Conservation (phyloP, 1,140 invertebrate species). For the Hyposmocoma kahamanoa region DNA sequence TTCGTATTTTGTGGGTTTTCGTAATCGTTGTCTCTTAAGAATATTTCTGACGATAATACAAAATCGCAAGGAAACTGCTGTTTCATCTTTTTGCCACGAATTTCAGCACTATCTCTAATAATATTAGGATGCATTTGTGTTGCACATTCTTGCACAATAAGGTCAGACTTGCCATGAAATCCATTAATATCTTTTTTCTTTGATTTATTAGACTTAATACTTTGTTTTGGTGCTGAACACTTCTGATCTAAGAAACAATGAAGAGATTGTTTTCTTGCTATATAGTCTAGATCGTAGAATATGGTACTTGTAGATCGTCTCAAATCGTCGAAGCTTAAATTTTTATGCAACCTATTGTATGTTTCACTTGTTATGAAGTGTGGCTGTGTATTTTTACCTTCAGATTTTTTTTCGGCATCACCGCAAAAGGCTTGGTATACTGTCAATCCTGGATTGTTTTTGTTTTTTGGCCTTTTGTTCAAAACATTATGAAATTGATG, state of each 20-base stretch:
- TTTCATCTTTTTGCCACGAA: constrained; percentile 27
- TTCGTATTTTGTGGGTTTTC: constrained; percentile 7
- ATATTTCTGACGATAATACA: constrained; percentile 41
- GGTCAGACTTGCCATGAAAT: constrained; percentile 29
- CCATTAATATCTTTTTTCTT: constrained; percentile 1
- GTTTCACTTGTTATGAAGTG: constrained; percentile 39
- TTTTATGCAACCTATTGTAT: constrained; percentile 34
- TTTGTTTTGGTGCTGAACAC: too few species aligned
- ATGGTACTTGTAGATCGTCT: constrained; percentile 47
- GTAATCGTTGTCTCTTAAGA: constrained; percentile 28
- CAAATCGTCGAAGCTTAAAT: constrained; percentile 25
- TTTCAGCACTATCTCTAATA: constrained; percentile 23
- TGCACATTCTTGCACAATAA: constrained; percentile 45
- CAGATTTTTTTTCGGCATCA: too few species aligned
- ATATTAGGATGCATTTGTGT: constrained; percentile 34
- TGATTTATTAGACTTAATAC: too few species aligned
- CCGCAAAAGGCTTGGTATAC: neutral
- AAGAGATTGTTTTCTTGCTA: constrained; percentile 50
- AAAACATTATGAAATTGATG: constrained; percentile 12
- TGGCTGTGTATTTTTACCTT: too few species aligned
- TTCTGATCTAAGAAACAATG: constrained; percentile 35
- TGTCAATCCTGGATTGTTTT: neutral
- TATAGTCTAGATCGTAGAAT: constrained; percentile 54
- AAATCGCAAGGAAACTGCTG: constrained; percentile 18
- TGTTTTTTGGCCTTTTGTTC: constrained; percentile 1